Evolutionary conservation across 2,113 vertebrate genomes (phyloP), one percentile per base, ranked within the genome.

Genomic region (Trachemys scripta): DNA sequence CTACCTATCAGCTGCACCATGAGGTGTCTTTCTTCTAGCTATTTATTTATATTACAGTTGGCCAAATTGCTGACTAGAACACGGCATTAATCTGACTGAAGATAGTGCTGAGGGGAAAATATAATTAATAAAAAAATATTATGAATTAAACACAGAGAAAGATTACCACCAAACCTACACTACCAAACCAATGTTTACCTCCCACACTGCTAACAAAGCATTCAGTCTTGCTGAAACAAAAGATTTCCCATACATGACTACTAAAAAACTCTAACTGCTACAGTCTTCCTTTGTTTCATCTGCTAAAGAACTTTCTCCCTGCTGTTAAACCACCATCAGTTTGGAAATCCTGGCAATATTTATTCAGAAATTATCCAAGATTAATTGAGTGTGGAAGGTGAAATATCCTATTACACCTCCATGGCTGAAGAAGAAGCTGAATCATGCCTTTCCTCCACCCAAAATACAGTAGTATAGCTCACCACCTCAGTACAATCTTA

Each of bases 131-230:
- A 79, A 78, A 85, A 88, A 29, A 49, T 20, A 22, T 50, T 29
- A 50, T 11, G 76, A 49, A 42, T 45, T 72, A 85, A 82, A 72
- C 0, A 1, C 17, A 84, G 78, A 14, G 24, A 53, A 87, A 53
- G 1, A 10, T 8, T 50, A 19, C 22, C 35, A 90, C 29, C 31
- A 79, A 42, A 12, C 17, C 47, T 42, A 1, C 14, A 25, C 59
- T 84, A 76, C 24, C 75, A 27, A 78, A 38, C n/a, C 9, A 38
- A 20, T 38, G 65, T 69, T 69, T n/a, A 35, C 54, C 5, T 5
- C 80, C 78, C 0, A 0, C 24, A 2, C 84, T 42, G 10, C n/a
- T 47, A 80, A 69, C 82, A 59, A 42, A 82, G 42, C 0, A 0
- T 42, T 84, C 27, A 11, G 42, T 80, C 76, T 82, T 65, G 7